These are phyloP conservation scores for Pangasius sanitwongsei DNA, from an alignment of 2,797 vertebrate genomes.

Conservation along the genomic window DNA sequence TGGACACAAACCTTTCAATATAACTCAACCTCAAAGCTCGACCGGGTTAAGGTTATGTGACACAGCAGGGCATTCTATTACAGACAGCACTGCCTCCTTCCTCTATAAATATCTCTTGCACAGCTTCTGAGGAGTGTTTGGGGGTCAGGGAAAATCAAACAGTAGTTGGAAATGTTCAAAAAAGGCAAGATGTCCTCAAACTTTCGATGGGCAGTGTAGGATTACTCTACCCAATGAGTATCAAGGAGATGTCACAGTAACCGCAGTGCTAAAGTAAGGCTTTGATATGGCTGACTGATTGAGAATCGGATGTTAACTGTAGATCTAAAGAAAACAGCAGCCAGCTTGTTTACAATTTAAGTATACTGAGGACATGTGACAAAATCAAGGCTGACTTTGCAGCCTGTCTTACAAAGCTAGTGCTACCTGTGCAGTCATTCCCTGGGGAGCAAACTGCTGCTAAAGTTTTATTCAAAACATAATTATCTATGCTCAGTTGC, in stretches of 20 bases:
- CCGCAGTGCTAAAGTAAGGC: background rate
- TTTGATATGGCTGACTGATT: background rate
- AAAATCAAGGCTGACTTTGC: conserved; percentile 4
- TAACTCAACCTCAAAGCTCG: background rate
- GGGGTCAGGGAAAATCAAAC: background rate
- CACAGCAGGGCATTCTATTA: background rate
- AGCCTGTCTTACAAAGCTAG: background rate
- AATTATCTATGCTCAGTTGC: conserved; percentile 10
- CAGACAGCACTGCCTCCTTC: background rate
- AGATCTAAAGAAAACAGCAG: conserved; percentile 19
- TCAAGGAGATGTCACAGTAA: background rate
- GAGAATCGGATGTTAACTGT: background rate
- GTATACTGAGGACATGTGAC: conserved; percentile 4
- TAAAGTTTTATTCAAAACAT: conserved; percentile 21
- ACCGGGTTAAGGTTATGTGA: background rate
- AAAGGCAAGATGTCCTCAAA: background rate
- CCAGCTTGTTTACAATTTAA: conserved; percentile 16
- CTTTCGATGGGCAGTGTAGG: background rate
- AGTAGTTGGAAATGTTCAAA: background rate
- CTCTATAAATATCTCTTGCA: background rate
- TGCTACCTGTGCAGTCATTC: background rate
- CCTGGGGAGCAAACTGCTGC: conserved; percentile 25
- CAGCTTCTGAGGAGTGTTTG: background rate
- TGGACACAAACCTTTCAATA: background rate
- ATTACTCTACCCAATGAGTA: background rate